These are phyloP conservation scores for Chaetodon trifascialis DNA, from an alignment of 2,113 vertebrate species.

Conservation along the genomic window DNA sequence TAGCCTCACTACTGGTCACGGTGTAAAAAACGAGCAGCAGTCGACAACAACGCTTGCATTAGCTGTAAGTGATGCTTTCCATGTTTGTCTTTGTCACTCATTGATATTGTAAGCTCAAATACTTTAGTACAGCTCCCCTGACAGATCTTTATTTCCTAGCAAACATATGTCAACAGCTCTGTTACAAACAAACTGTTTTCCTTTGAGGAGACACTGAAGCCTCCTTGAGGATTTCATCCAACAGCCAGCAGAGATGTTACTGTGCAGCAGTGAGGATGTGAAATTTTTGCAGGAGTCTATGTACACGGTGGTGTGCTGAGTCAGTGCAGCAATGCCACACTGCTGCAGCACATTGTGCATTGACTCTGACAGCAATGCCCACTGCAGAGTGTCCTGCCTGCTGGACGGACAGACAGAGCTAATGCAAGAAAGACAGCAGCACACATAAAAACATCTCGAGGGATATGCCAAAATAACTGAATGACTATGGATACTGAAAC, in stretches of 20 bases:
- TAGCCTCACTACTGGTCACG: neutral
- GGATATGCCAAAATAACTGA: neutral
- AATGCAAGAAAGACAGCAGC: neutral
- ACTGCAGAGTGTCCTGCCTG: neutral
- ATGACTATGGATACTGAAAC: neutral
- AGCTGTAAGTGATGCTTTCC: neutral
- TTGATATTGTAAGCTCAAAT: neutral
- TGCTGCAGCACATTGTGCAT: conserved; percentile 10
- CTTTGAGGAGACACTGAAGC: neutral
- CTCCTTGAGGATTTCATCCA: neutral
- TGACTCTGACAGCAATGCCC: neutral
- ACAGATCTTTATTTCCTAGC: neutral
- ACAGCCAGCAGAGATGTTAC: neutral
- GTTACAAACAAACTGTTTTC: neutral
- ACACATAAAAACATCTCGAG: neutral
- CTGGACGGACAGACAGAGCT: neutral
- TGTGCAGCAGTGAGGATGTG: neutral
- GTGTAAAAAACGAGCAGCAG: neutral
- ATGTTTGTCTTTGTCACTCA: neutral
- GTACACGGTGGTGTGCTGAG: conserved; percentile 25
- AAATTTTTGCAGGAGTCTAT: conserved; percentile 4
- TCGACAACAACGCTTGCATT: neutral
- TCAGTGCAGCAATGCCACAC: conserved; percentile 11
- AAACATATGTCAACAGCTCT: neutral
- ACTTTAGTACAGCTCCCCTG: neutral